These are phyloP conservation scores for Solea senegalensis DNA, from an alignment of 2,113 vertebrate genomes.

Conservation along the genomic window DNA sequence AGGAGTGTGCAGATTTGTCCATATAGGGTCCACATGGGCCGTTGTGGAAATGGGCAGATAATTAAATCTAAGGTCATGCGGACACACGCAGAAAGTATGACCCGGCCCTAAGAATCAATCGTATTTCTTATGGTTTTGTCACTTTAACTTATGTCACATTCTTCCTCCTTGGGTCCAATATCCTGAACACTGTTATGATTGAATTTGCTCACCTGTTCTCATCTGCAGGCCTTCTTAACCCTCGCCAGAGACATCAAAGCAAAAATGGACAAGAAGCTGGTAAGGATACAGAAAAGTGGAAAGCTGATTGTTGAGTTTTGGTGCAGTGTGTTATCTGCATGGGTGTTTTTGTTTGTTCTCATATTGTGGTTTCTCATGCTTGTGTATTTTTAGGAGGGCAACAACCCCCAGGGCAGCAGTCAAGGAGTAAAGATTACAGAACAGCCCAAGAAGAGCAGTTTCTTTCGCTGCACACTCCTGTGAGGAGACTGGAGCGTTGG, in stretches of 20 bases:
- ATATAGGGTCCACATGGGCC: no score
- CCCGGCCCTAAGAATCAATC: not conserved
- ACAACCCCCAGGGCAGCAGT: slow-evolving; percentile 92
- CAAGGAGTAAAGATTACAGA: slow-evolving; percentile 94
- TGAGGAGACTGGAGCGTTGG: slow-evolving; percentile 74
- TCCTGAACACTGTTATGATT: not conserved
- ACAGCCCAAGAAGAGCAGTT: slow-evolving; percentile 94
- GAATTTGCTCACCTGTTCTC: slow-evolving; percentile 1
- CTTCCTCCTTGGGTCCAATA: not conserved
- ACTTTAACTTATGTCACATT: not conserved
- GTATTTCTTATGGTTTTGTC: not conserved
- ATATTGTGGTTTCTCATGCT: not conserved
- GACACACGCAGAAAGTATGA: no score
- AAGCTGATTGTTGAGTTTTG: not conserved
- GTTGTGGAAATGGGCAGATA: no score
- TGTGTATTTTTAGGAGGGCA: slow-evolving; percentile 87
- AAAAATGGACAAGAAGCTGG: slow-evolving; percentile 99
- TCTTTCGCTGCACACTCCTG: slow-evolving; percentile 95
- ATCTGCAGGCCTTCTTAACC: slow-evolving; percentile 91
- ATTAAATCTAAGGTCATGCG: no score
- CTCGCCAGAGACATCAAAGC: slow-evolving; percentile 98
- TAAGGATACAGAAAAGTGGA: slow-evolving; percentile 70
- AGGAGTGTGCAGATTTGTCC: no score
- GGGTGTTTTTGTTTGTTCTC: not conserved
- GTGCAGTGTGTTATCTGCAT: not conserved